Percentiles rank a stretch among this genome's conserved stretches.
Conservation (phyloP, 1,140 invertebrate genomes). For the Macrobrachium nipponense region DNA sequence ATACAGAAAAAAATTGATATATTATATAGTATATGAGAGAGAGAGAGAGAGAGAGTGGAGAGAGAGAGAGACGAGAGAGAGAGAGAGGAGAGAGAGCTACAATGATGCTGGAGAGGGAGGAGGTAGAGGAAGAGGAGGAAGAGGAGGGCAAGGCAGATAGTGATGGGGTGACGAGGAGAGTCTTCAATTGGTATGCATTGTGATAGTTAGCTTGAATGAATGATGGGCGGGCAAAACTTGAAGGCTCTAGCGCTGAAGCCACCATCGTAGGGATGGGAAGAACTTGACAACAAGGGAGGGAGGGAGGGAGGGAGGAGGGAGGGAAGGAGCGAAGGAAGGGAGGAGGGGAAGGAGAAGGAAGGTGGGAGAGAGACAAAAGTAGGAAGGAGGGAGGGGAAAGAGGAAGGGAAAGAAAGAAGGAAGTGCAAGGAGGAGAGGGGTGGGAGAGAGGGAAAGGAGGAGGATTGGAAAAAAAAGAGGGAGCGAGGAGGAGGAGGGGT, state of each 20-base stretch:
- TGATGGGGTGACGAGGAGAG: constrained; percentile 1
- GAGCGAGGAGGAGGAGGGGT: too few relatives aligned
- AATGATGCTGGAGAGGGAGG: not conserved
- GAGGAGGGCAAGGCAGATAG: not conserved
- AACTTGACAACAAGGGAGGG: not conserved
- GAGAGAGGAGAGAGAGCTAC: not conserved
- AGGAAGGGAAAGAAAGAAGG: too few relatives aligned
- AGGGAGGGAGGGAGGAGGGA: not conserved
- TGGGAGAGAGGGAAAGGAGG: too few relatives aligned
- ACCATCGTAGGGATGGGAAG: not conserved
- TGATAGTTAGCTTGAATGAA: not conserved
- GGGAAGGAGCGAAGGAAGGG: too few relatives aligned
- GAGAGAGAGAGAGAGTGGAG: constrained; percentile 7
- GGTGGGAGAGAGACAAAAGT: too few relatives aligned
- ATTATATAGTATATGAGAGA: too few relatives aligned
- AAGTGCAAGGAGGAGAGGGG: too few relatives aligned
- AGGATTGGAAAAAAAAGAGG: too few relatives aligned
- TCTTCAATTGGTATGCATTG: constrained; percentile 14
- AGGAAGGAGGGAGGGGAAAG: too few relatives aligned
- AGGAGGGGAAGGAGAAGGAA: too few relatives aligned
- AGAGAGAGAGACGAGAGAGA: constrained; percentile 14
- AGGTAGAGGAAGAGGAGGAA: not conserved
- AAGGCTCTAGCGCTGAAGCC: not conserved
- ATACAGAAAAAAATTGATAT: not conserved
- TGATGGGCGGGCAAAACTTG: not conserved